Conservation (phyloP, 2,888 invertebrate species). For the Idaea biselata region DNA sequence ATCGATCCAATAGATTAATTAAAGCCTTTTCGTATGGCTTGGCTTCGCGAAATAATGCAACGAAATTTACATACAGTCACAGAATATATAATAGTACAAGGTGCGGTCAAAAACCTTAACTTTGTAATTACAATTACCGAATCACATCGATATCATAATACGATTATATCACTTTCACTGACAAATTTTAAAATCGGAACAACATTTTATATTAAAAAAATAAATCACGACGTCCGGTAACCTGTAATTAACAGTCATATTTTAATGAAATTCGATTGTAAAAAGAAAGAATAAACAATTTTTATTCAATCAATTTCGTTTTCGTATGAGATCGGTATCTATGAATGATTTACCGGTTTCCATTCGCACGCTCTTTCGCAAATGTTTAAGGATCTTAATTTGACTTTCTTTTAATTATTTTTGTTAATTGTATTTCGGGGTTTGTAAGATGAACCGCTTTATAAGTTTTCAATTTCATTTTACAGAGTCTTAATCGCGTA, state of each 20-base stretch:
- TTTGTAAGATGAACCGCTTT: neutral
- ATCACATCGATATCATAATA: neutral
- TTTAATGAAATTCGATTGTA: slow-evolving; percentile 64
- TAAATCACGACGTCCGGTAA: slow-evolving; percentile 46
- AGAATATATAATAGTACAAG: too few relatives aligned
- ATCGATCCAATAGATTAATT: too few relatives aligned
- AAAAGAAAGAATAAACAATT: slow-evolving; percentile 26
- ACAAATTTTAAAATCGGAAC: slow-evolving; percentile 21
- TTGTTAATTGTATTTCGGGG: neutral
- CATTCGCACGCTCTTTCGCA: slow-evolving; percentile 18
- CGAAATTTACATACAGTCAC: neutral
- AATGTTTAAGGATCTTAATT: slow-evolving; percentile 4
- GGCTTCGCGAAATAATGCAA: too few relatives aligned
- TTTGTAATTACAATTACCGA: neutral
- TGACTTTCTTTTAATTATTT: neutral
- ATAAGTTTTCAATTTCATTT: neutral
- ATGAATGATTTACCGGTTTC: slow-evolving; percentile 41
- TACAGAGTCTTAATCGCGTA: too few relatives aligned
- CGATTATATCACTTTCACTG: slow-evolving; percentile 41
- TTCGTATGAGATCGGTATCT: slow-evolving; percentile 50
- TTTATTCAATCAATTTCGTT: slow-evolving; percentile 60
- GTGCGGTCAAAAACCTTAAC: neutral
- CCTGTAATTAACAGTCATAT: slow-evolving; percentile 55
- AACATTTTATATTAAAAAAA: slow-evolving; percentile 28
- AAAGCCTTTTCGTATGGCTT: too few relatives aligned